A percentile compares a stretch with the other conserved stretches of the same genome.
These are phyloP conservation scores for Drosophila histrio DNA, from an alignment of 2,888 invertebrate genomes.

Conservation along the genomic window DNA sequence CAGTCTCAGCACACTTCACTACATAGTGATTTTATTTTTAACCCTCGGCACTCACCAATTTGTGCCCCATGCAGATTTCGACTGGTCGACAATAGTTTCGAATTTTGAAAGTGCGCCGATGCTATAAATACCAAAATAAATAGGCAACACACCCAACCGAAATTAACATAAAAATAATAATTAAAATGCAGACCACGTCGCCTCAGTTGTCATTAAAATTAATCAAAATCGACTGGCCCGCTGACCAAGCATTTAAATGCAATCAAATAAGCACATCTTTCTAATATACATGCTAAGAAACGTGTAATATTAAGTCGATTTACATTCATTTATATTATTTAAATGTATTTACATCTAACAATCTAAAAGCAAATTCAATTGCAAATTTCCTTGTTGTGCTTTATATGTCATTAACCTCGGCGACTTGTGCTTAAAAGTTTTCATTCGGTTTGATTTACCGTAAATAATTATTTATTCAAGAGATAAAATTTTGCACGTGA, in stretches of 20 bases:
- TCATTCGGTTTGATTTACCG: slow-evolving; percentile 32
- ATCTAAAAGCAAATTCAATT: slow-evolving; percentile 27
- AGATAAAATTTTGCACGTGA: slow-evolving; percentile 45
- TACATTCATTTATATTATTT: background rate
- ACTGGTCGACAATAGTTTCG: slow-evolving; percentile 1
- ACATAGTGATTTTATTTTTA: slow-evolving; percentile 48
- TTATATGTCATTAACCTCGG: slow-evolving; percentile 71
- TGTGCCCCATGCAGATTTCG: slow-evolving; percentile 41
- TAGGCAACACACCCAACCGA: background rate
- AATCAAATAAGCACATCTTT: slow-evolving; percentile 1
- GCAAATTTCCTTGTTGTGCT: slow-evolving; percentile 2
- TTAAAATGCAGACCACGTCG: slow-evolving; percentile 31
- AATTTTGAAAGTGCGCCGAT: slow-evolving; percentile 31
- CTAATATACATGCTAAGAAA: background rate
- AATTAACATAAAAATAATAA: background rate
- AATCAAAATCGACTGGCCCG: slow-evolving; percentile 13
- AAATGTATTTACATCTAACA: slow-evolving; percentile 5
- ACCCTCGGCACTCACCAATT: slow-evolving; percentile 31
- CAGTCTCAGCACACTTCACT: slow-evolving; percentile 36
- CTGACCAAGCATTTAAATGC: background rate
- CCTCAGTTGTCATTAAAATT: slow-evolving; percentile 31
- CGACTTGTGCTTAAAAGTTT: slow-evolving; percentile 35
- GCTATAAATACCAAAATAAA: slow-evolving; percentile 28
- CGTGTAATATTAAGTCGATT: background rate
- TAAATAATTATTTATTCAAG: slow-evolving; percentile 34